Evolutionary conservation across 2,888 invertebrate genomes (phyloP).

Genomic region (Oxyscelio sp.): DNA sequence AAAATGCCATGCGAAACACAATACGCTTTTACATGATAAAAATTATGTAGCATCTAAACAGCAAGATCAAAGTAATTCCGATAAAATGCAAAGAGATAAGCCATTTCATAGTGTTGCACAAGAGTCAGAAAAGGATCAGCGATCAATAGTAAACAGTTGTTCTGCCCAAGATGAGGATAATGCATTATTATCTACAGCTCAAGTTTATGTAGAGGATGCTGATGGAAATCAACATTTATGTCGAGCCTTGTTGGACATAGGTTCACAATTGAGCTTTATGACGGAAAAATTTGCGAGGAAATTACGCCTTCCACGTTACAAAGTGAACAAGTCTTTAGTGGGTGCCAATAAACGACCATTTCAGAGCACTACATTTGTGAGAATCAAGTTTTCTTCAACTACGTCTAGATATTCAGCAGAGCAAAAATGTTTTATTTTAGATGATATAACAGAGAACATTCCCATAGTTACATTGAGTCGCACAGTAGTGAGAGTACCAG

Average conservation of each 20-base stretch:
- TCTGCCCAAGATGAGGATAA: too few relatives aligned
- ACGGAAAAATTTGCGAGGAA: too few relatives aligned
- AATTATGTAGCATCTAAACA: background rate
- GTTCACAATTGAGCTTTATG: too few relatives aligned
- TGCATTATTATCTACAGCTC: background rate
- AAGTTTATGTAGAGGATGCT: background rate
- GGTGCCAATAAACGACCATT: too few relatives aligned
- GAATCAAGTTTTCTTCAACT: constrained; percentile 2
- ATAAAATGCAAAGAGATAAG: too few relatives aligned
- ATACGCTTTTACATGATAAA: background rate
- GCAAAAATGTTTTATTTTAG: background rate
- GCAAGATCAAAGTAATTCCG: too few relatives aligned
- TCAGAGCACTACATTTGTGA: background rate
- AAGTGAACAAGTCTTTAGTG: too few relatives aligned
- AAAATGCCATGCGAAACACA: constrained; percentile 24
- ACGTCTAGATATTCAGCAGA: background rate
- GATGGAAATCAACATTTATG: background rate
- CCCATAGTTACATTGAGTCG: background rate
- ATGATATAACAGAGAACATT: background rate
- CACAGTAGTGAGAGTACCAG: background rate
- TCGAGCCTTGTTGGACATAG: background rate
- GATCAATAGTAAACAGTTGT: too few relatives aligned
- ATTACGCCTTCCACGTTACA: too few relatives aligned
- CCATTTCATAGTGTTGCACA: too few relatives aligned
- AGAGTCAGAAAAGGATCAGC: too few relatives aligned